A percentile compares a stretch with the other conserved stretches of the same genome.
phyloP scores from a whole-genome alignment of 2,888 invertebrate species.

The Trileptium ribeirensis region DNA sequence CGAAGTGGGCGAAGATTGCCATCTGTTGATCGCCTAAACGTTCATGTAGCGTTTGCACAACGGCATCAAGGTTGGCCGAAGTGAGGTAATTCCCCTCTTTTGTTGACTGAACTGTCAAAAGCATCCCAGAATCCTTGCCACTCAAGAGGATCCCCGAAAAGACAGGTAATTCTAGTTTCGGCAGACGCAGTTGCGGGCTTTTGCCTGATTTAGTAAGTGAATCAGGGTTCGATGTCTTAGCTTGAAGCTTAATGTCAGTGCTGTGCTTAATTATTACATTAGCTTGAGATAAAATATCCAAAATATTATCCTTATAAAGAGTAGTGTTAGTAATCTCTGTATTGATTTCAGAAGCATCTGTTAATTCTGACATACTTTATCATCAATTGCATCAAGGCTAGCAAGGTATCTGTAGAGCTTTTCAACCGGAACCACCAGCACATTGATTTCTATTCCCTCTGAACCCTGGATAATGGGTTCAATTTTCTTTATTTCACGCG shows the following conservation, averaged over 20 bases:
- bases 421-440: not conserved
- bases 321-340: not conserved
- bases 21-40: not conserved
- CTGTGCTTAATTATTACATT: not conserved
- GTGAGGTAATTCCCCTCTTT: not conserved
- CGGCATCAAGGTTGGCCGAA: not conserved
- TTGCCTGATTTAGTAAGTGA: not conserved
- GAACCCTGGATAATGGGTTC: not conserved
- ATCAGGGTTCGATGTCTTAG: not conserved
- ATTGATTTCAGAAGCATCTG: not conserved
- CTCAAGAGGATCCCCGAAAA: not conserved
- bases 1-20: not conserved
- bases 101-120: not conserved
- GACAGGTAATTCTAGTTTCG: not conserved
- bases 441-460: not conserved
- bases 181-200: not conserved
- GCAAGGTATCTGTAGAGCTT: not conserved
- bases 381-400: not conserved
- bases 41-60: not conserved
- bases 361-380: not conserved
- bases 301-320: not conserved
- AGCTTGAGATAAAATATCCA: not conserved
- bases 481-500: not conserved
- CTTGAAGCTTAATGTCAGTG: not conserved
- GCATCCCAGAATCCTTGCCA: not conserved